Percentiles rank a stretch among this genome's conserved stretches.
Conservation (phyloP, 2,888 invertebrate species). For the Stictocephala bisonia region DNA sequence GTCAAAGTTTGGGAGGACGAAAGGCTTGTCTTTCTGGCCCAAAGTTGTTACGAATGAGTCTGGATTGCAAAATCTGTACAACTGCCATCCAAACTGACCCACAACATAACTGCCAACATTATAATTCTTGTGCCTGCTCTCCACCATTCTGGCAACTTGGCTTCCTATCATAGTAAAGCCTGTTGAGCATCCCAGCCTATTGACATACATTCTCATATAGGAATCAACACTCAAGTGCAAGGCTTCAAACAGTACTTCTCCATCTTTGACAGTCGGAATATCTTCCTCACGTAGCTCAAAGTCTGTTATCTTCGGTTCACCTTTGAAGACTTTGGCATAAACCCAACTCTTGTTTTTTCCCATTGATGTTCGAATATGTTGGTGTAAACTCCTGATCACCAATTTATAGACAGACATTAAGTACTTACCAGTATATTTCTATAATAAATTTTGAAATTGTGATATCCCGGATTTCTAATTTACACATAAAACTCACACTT, state of each 20-base stretch:
- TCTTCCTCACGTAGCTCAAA: constrained; percentile 76
- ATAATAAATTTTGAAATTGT: too few relatives aligned
- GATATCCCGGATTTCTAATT: too few relatives aligned
- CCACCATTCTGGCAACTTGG: constrained; percentile 78
- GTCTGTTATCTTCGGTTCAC: constrained; percentile 74
- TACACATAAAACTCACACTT: too few relatives aligned
- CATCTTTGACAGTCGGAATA: constrained; percentile 73
- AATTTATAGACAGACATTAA: too few relatives aligned
- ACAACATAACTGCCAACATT: constrained; percentile 74
- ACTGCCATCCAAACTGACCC: constrained; percentile 77
- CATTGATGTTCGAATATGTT: too few relatives aligned
- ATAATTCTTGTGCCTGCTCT: constrained; percentile 73
- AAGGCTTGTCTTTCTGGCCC: constrained; percentile 53
- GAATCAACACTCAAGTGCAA: constrained; percentile 79
- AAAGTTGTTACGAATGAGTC: constrained; percentile 48
- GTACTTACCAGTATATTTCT: too few relatives aligned
- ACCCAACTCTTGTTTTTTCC: constrained; percentile 73
- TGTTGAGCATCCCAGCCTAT: constrained; percentile 51
- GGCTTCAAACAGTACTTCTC: constrained; percentile 76
- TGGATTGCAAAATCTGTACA: constrained; percentile 68
- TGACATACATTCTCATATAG: constrained; percentile 69
- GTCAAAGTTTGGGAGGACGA: constrained; percentile 70
- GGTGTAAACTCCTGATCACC: too few relatives aligned
- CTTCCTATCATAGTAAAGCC: constrained; percentile 77
- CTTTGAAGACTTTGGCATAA: constrained; percentile 73